Evolutionary conservation across 2,113 vertebrate genomes (phyloP).

Genomic region (Epinephelus moara): DNA sequence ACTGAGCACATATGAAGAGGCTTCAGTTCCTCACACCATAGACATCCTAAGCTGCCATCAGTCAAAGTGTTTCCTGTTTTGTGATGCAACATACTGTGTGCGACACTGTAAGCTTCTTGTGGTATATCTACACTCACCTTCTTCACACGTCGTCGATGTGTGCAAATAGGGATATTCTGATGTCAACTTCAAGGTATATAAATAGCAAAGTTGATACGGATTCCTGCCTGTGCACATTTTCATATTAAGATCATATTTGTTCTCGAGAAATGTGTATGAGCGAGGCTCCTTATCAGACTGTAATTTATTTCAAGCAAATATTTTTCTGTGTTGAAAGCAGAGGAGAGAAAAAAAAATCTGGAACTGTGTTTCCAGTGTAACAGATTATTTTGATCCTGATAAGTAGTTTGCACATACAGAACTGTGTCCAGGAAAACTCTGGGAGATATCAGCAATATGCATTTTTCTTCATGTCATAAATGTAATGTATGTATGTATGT

Average conservation of each 20-base stretch:
- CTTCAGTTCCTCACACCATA: constrained; percentile 56
- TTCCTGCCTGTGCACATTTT: constrained; percentile 55
- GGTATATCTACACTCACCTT: constrained; percentile 53
- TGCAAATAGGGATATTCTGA: constrained; percentile 45
- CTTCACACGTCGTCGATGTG: constrained; percentile 55
- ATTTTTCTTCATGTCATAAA: constrained; percentile 77
- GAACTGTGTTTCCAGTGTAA: constrained; percentile 62
- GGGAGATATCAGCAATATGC: constrained; percentile 77
- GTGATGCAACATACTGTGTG: constrained; percentile 57
- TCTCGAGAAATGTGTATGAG: constrained; percentile 54
- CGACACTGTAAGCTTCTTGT: constrained; percentile 38
- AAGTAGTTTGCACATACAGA: constrained; percentile 82
- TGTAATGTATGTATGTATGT: constrained; percentile 81
- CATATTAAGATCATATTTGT: constrained; percentile 38
- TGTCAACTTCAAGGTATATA: constrained; percentile 47
- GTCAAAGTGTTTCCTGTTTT: constrained; percentile 64
- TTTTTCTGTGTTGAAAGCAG: constrained; percentile 67
- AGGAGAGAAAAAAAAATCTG: constrained; percentile 27
- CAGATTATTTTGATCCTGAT: constrained; percentile 72
- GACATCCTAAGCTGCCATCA: constrained; percentile 59
- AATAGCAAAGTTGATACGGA: constrained; percentile 37
- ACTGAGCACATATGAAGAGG: constrained; percentile 50
- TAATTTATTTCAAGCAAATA: constrained; percentile 75
- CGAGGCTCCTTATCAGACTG: constrained; percentile 70
- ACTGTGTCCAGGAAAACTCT: constrained; percentile 79